phyloP scores from a whole-genome alignment of 2,113 vertebrate genomes.

The Corvus cornix region DNA sequence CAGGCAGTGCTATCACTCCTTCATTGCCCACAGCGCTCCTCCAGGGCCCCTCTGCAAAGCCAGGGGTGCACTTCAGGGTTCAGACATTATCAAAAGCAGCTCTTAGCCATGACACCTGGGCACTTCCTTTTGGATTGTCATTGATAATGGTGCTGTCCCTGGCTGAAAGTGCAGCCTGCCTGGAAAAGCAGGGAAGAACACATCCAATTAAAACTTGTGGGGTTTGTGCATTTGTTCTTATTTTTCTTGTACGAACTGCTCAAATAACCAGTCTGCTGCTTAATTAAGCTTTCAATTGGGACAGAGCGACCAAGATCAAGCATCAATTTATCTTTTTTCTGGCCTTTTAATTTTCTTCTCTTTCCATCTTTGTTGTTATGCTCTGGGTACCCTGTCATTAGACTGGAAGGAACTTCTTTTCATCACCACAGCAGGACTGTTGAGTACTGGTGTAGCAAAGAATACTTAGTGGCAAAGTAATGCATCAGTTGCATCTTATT shows the following conservation, averaged over 20 bases:
- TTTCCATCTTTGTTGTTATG: neutral
- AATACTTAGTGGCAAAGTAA: neutral
- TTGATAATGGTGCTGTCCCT: accelerated
- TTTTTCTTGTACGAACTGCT: neutral
- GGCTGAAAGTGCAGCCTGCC: neutral
- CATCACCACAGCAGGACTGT: neutral
- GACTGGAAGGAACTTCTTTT: neutral
- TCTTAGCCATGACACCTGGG: accelerated
- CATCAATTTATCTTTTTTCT: accelerated
- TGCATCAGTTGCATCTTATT: neutral
- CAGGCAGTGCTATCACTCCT: neutral
- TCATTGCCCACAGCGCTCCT: accelerated
- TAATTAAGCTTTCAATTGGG: neutral
- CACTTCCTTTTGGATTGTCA: neutral
- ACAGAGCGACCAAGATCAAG: neutral
- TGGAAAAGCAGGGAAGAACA: neutral
- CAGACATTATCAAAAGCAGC: neutral
- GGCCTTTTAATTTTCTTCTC: neutral
- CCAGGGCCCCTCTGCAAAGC: too few relatives aligned
- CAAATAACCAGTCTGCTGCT: neutral
- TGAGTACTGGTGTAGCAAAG: neutral
- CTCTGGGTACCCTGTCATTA: neutral
- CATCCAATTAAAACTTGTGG: neutral
- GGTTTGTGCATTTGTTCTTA: neutral
- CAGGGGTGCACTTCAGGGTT: neutral